A percentile compares a stretch with the other conserved stretches of the same genome.
Conservation (phyloP, 2,888 invertebrate genomes). For the Himalopsyche kuldschensis region DNA sequence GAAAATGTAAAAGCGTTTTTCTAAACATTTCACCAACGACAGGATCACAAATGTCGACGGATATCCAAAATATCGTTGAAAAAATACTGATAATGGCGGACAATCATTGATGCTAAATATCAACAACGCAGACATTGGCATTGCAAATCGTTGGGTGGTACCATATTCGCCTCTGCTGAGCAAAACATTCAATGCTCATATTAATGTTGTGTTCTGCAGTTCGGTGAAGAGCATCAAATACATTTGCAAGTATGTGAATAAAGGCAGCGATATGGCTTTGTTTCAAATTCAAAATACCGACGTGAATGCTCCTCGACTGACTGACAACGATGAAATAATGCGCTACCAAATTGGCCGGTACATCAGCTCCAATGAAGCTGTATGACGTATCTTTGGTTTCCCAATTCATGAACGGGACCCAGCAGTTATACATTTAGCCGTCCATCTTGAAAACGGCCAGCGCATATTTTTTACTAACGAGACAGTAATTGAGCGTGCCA, state of each 20-base stretch:
- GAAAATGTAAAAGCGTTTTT: no score
- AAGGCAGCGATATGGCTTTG: background rate
- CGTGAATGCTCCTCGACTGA: background rate
- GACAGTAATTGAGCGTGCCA: no score
- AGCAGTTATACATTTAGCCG: no score
- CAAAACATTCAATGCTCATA: background rate
- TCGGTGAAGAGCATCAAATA: background rate
- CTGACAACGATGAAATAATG: background rate
- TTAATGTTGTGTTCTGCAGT: background rate
- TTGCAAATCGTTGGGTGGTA: background rate
- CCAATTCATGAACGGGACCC: background rate
- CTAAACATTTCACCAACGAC: no score
- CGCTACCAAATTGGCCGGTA: background rate
- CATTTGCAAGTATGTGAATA: slow-evolving; percentile 1
- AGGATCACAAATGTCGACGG: no score
- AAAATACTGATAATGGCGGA: no score
- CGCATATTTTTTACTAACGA: no score
- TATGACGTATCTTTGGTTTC: background rate
- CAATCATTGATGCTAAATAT: no score
- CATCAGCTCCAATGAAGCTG: slow-evolving; percentile 3
- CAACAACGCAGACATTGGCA: no score
- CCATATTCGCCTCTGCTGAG: background rate
- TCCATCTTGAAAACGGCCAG: background rate
- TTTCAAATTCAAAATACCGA: background rate
- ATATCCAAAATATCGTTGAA: no score